A percentile compares a stretch with the other conserved stretches of the same genome.
Conservation (phyloP, 2,888 invertebrate species). For the Melanostoma mellinum region DNA sequence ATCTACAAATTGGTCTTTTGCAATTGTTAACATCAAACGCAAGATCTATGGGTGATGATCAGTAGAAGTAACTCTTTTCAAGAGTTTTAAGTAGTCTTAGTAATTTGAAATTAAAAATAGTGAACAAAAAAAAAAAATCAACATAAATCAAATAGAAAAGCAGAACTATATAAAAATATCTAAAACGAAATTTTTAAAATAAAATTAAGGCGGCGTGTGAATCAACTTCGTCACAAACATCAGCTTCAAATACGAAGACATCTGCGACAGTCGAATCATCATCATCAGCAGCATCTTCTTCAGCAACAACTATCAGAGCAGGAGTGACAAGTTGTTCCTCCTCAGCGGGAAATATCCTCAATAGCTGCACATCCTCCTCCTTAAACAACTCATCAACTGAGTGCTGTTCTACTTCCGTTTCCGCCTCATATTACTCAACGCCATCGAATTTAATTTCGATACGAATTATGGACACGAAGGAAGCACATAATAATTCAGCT, state of each 20-base stretch:
- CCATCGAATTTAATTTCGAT: conserved; percentile 67
- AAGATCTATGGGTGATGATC: conserved; percentile 15
- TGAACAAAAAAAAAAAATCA: conserved; percentile 43
- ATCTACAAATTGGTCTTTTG: conserved; percentile 54
- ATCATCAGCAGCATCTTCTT: conserved; percentile 18
- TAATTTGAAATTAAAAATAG: conserved; percentile 49
- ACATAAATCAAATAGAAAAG: conserved; percentile 61
- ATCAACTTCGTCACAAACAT: conserved; percentile 25
- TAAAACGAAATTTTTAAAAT: conserved; percentile 71
- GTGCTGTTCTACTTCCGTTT: conserved; percentile 62
- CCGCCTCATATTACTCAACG: conserved; percentile 59
- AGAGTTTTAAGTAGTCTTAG: conserved; percentile 55
- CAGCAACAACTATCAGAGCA: conserved; percentile 42
- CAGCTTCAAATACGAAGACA: not conserved
- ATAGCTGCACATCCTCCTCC: conserved; percentile 38
- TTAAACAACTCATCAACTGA: conserved; percentile 44
- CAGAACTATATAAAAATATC: conserved; percentile 54
- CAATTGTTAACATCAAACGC: conserved; percentile 39
- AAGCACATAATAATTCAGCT: conserved; percentile 66
- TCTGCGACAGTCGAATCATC: conserved; percentile 9
- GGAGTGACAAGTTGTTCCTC: conserved; percentile 52
- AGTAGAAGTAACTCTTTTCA: conserved; percentile 25
- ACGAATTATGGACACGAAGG: conserved; percentile 67
- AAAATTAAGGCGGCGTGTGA: conserved; percentile 68
- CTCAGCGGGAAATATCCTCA: conserved; percentile 47